Evolutionary conservation across 2,888 invertebrate species (phyloP).

Genomic region (Perdita meconis): DNA sequence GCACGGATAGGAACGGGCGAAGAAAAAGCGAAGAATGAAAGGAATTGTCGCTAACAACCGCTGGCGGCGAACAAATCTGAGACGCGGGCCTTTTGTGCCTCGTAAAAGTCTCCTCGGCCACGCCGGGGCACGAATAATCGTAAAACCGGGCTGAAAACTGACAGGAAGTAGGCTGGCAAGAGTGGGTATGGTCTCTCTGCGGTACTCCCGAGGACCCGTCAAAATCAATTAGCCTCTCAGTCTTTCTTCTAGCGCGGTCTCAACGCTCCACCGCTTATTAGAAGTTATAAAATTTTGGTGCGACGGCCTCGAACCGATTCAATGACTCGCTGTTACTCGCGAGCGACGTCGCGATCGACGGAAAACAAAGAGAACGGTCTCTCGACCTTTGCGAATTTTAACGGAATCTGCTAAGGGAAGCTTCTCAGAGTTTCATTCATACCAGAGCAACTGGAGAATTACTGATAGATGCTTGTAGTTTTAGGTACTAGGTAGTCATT

Average conservation of each 20-base stretch:
- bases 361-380: conserved; percentile 7
- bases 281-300: conserved; percentile 80
- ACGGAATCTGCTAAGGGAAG: background rate
- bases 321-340: conserved; percentile 45
- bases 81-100: conserved; percentile 75
- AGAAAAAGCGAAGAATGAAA: conserved; percentile 66
- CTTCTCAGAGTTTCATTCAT: background rate
- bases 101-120: conserved; percentile 76
- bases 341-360: conserved; percentile 13
- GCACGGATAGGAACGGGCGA: conserved; percentile 47
- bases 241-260: conserved; percentile 70
- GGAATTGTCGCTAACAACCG: conserved; percentile 77
- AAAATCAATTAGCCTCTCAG: conserved; percentile 76
- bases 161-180: conserved; percentile 80
- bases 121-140: conserved; percentile 75
- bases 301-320: conserved; percentile 62
- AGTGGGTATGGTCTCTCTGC: conserved; percentile 62
- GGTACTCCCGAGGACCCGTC: conserved; percentile 77
- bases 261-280: conserved; percentile 78
- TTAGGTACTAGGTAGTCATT: no score
- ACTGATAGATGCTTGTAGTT: no score
- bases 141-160: conserved; percentile 77
- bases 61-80: conserved; percentile 74
- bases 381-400: background rate
- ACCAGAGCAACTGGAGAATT: no score